Percentiles rank a stretch among this genome's conserved stretches.
phyloP scores from a whole-genome alignment of 2,888 invertebrate genomes.

The Nemotelus nigrinus region DNA sequence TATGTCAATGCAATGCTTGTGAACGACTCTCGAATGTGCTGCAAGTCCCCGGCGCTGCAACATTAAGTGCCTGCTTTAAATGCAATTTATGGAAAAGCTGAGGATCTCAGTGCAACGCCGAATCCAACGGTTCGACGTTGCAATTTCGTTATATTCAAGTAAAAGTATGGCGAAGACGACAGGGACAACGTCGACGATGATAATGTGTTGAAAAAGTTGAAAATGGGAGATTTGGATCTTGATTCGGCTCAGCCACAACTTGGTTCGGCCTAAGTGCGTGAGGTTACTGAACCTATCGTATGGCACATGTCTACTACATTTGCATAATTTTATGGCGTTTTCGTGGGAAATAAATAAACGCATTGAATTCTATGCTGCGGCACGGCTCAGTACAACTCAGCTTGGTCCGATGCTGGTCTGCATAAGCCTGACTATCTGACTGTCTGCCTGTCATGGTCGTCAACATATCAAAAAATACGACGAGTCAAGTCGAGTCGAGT shows the following conservation, averaged over 20 bases:
- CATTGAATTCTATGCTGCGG: constrained; percentile 34
- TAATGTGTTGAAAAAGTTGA: too few relatives aligned
- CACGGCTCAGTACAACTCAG: too few relatives aligned
- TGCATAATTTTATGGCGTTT: constrained; percentile 44
- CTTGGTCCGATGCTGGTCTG: too few relatives aligned
- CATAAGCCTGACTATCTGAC: too few relatives aligned
- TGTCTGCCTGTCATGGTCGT: constrained; percentile 22
- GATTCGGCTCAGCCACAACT: background rate
- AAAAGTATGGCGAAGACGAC: too few relatives aligned
- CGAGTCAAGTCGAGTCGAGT: background rate
- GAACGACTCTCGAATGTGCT: too few relatives aligned
- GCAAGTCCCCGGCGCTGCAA: background rate
- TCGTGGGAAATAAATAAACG: constrained; percentile 40
- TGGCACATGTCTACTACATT: constrained; percentile 34
- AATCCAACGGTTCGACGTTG: background rate
- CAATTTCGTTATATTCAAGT: too few relatives aligned
- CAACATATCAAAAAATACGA: background rate
- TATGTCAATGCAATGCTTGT: too few relatives aligned
- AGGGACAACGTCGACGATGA: too few relatives aligned
- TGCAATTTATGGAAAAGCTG: constrained; percentile 32
- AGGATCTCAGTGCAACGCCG: too few relatives aligned
- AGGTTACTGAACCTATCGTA: constrained; percentile 38
- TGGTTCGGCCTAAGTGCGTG: constrained; percentile 3
- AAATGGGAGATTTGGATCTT: constrained; percentile 1
- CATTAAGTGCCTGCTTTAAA: constrained; percentile 16